Conservation (phyloP, 2,797 vertebrate species). For the Sciurus carolinensis region DNA sequence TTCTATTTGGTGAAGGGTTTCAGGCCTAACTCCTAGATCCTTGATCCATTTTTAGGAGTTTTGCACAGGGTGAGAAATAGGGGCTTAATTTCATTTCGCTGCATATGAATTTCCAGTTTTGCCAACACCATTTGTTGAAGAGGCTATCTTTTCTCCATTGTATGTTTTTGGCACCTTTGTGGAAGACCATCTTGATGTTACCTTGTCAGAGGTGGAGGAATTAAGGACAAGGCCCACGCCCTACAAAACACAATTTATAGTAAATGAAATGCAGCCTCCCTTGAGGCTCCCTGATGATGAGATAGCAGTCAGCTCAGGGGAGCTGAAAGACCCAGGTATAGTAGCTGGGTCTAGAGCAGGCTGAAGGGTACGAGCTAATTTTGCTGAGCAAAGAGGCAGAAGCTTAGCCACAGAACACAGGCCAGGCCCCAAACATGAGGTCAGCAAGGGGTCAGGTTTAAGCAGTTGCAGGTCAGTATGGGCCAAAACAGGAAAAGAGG, state of each 20-base stretch:
- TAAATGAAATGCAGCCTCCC: neutral
- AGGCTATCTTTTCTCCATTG: too few species aligned
- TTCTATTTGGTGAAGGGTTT: too few species aligned
- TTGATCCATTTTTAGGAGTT: too few species aligned
- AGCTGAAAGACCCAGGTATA: neutral
- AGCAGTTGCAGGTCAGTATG: neutral
- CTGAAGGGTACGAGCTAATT: too few species aligned
- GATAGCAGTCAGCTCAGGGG: neutral
- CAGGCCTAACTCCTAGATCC: too few species aligned
- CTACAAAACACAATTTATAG: neutral
- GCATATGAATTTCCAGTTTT: too few species aligned
- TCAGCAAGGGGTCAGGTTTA: neutral
- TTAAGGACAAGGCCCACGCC: neutral
- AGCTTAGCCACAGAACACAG: neutral
- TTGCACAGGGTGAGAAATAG: too few species aligned
- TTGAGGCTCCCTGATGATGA: neutral
- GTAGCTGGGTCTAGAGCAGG: too few species aligned
- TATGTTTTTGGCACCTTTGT: neutral
- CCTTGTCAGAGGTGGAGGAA: neutral
- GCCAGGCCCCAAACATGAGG: neutral
- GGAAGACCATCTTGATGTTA: neutral
- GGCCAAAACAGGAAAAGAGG: neutral
- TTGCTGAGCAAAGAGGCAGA: neutral
- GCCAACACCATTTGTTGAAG: too few species aligned
- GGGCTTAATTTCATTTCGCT: too few species aligned